phyloP scores from a whole-genome alignment of 2,888 invertebrate genomes.

The Apotomis turbidana region DNA sequence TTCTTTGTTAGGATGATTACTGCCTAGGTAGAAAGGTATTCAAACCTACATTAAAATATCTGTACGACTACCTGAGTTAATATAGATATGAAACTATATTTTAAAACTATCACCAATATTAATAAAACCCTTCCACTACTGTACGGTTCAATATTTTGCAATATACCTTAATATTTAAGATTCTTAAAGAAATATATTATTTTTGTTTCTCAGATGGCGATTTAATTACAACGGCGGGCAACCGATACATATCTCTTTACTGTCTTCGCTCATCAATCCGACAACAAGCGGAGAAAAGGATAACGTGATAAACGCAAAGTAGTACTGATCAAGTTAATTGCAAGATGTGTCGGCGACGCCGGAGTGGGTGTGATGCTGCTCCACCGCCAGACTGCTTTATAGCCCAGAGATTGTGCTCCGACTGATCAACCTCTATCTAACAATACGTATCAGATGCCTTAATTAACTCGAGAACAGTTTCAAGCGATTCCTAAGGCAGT shows the following conservation, averaged over 20 bases:
- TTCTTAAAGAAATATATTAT: too few relatives aligned
- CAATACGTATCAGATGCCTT: slow-evolving; percentile 57
- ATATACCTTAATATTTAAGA: too few relatives aligned
- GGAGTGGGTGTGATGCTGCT: slow-evolving; percentile 48
- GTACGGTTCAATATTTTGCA: too few relatives aligned
- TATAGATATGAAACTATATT: too few relatives aligned
- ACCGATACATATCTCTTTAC: background rate
- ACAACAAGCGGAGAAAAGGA: slow-evolving; percentile 18
- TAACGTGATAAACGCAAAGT: slow-evolving; percentile 36
- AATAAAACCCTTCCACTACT: too few relatives aligned
- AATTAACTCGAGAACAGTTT: slow-evolving; percentile 56
- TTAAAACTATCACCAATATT: too few relatives aligned
- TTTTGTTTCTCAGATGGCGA: background rate
- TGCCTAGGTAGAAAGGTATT: too few relatives aligned
- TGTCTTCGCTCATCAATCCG: slow-evolving; percentile 10
- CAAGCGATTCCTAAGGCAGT: slow-evolving; percentile 51
- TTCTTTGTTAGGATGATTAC: too few relatives aligned
- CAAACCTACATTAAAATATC: too few relatives aligned
- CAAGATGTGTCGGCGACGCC: slow-evolving; percentile 36
- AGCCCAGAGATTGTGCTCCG: slow-evolving; percentile 53
- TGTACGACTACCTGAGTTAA: too few relatives aligned
- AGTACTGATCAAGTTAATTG: slow-evolving; percentile 49
- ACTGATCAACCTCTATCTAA: slow-evolving; percentile 55
- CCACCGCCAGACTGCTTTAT: slow-evolving; percentile 55
- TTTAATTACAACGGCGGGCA: background rate